A percentile compares a stretch with the other conserved stretches of the same genome.
Conservation (phyloP, 2,888 invertebrate genomes). For the Rhagonycha fulva region DNA sequence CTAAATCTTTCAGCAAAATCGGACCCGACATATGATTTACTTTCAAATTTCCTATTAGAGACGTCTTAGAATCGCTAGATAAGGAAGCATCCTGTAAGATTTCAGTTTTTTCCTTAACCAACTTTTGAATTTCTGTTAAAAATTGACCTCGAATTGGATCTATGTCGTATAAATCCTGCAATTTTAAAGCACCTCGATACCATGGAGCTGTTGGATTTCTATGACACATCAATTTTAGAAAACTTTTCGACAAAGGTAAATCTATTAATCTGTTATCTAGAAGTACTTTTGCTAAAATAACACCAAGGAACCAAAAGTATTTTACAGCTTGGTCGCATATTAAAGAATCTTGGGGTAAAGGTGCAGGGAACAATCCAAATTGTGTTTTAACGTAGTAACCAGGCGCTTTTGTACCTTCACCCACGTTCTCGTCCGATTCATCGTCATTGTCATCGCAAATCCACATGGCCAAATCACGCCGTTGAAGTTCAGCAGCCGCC, state of each 20-base stretch:
- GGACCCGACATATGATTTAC: slow-evolving; percentile 64
- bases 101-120: slow-evolving; percentile 70
- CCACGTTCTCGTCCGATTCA: slow-evolving; percentile 55
- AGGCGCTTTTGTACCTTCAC: slow-evolving; percentile 67
- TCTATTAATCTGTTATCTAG: slow-evolving; percentile 97
- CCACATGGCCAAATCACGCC: slow-evolving; percentile 92
- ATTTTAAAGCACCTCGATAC: slow-evolving; percentile 73
- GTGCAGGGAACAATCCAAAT: slow-evolving; percentile 95
- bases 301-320: slow-evolving; percentile 93
- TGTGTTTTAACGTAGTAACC: slow-evolving; percentile 91
- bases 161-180: slow-evolving; percentile 76
- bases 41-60: slow-evolving; percentile 63
- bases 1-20: slow-evolving; percentile 78
- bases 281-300: slow-evolving; percentile 94
- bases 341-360: slow-evolving; percentile 85
- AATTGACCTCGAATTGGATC: slow-evolving; percentile 79
- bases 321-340: slow-evolving; percentile 83
- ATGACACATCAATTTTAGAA: slow-evolving; percentile 90
- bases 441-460: slow-evolving; percentile 79
- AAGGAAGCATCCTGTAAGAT: slow-evolving; percentile 69
- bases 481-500: slow-evolving; percentile 94
- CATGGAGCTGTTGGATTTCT: slow-evolving; percentile 69
- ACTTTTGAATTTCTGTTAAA: slow-evolving; percentile 70
- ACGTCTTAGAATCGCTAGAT: slow-evolving; percentile 54
- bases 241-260: slow-evolving; percentile 90